Evolutionary conservation across 2,888 invertebrate genomes (phyloP).

Genomic region (Xanthostigma xanthostigma): DNA sequence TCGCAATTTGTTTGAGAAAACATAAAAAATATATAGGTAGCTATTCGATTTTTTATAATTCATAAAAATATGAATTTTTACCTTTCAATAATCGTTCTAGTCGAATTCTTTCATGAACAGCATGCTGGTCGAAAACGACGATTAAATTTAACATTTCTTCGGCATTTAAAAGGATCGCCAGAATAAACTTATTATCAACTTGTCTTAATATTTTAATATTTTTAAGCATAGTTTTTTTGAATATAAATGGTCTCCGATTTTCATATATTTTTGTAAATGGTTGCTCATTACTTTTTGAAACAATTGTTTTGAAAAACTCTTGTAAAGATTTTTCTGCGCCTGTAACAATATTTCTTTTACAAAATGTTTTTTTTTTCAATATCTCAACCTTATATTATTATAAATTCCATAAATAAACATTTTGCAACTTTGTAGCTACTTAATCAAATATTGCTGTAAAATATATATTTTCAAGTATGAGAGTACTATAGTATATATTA

Average conservation of each 20-base stretch:
- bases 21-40: background rate
- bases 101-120: constrained; percentile 69
- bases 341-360: no score
- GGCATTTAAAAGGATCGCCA: constrained; percentile 25
- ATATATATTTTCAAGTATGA: no score
- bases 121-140: constrained; percentile 74
- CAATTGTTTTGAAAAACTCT: no score
- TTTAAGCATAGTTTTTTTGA: constrained; percentile 32
- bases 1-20: background rate
- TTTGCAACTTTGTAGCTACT: no score
- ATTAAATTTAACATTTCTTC: constrained; percentile 32
- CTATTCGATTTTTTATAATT: background rate
- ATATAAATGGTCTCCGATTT: constrained; percentile 16
- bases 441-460: no score
- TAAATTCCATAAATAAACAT: no score
- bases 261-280: no score
- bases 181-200: constrained; percentile 60
- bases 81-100: constrained; percentile 53
- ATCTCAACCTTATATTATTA: no score
- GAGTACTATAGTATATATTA: no score
- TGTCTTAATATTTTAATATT: constrained; percentile 45
- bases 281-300: constrained; percentile 24
- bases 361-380: no score
- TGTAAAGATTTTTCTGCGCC: no score
- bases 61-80: constrained; percentile 18